A percentile compares a stretch with the other conserved stretches of the same genome.
These are phyloP conservation scores for Amblyjoppa fuscipennis DNA, from an alignment of 2,888 invertebrate genomes.

Conservation along the genomic window DNA sequence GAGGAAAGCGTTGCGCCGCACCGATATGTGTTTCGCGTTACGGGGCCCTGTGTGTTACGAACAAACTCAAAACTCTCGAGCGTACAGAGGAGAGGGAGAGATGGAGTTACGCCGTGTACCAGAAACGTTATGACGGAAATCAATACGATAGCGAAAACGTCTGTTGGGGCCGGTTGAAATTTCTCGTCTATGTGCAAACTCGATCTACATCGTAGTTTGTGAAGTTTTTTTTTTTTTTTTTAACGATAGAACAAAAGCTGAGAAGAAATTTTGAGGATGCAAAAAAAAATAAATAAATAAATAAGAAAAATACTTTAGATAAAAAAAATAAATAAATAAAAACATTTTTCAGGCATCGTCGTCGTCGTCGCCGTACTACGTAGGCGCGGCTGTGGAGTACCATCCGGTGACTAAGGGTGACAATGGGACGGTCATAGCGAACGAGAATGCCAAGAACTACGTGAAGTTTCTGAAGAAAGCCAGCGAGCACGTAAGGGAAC, in stretches of 20 bases:
- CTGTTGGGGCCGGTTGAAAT: conserved; percentile 12
- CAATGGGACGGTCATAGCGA: conserved; percentile 65
- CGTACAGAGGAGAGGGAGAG: background rate
- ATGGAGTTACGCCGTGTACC: conserved; percentile 26
- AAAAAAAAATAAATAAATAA: background rate
- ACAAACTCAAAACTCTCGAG: conserved; percentile 18
- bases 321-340: conserved; percentile 25
- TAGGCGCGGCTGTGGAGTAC: conserved; percentile 89
- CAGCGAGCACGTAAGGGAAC: conserved; percentile 83
- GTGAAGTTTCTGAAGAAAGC: conserved; percentile 84
- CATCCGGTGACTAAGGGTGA: conserved; percentile 80
- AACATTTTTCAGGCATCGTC: conserved; percentile 80
- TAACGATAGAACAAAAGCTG: too few species aligned
- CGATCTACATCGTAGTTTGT: background rate
- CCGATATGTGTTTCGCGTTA: background rate
- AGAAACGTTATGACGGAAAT: conserved; percentile 50
- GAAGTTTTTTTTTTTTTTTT: background rate
- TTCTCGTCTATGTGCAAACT: background rate
- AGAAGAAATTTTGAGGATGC: background rate
- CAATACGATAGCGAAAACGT: conserved; percentile 54
- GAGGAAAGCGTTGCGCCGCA: conserved; percentile 30
- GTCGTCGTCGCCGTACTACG: conserved; percentile 86
- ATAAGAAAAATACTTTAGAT: background rate
- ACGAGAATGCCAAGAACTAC: conserved; percentile 83
- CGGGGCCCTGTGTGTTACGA: conserved; percentile 3